Evolutionary conservation across 2,888 invertebrate species (phyloP).

Genomic region (Epistrophe grossulariae): DNA sequence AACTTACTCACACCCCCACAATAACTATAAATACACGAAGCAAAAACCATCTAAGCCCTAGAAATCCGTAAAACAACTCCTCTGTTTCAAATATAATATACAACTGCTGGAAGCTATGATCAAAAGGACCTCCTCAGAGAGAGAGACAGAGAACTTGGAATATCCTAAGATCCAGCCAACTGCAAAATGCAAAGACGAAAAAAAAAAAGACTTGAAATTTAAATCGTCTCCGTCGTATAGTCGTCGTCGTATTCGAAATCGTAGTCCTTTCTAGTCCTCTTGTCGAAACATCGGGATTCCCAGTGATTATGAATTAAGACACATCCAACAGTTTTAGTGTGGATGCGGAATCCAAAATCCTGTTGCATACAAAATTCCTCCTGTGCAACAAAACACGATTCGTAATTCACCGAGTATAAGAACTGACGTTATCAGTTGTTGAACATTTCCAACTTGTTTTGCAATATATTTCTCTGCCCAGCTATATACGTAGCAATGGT

Average conservation of each 20-base stretch:
- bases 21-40: constrained; percentile 12
- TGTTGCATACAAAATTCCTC: constrained; percentile 72
- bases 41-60: constrained; percentile 48
- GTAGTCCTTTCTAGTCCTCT: constrained; percentile 54
- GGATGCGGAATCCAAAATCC: constrained; percentile 66
- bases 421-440: constrained; percentile 75
- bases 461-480: constrained; percentile 44
- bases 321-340: constrained; percentile 68
- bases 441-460: constrained; percentile 72
- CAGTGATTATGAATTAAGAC: constrained; percentile 76
- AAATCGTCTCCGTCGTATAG: constrained; percentile 61
- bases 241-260: constrained; percentile 28
- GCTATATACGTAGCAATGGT: constrained; percentile 8
- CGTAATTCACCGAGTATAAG: constrained; percentile 71
- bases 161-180: constrained; percentile 55
- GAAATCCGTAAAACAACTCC: constrained; percentile 55
- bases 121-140: constrained; percentile 32
- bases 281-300: constrained; percentile 74
- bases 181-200: constrained; percentile 54
- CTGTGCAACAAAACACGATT: constrained; percentile 64
- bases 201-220: constrained; percentile 58
- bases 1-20: constrained; percentile 60
- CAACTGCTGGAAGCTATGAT: constrained; percentile 50
- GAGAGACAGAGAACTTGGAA: constrained; percentile 1
- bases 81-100: constrained; percentile 25